phyloP scores from a whole-genome alignment of 2,797 vertebrate species.

The Morelia viridis region DNA sequence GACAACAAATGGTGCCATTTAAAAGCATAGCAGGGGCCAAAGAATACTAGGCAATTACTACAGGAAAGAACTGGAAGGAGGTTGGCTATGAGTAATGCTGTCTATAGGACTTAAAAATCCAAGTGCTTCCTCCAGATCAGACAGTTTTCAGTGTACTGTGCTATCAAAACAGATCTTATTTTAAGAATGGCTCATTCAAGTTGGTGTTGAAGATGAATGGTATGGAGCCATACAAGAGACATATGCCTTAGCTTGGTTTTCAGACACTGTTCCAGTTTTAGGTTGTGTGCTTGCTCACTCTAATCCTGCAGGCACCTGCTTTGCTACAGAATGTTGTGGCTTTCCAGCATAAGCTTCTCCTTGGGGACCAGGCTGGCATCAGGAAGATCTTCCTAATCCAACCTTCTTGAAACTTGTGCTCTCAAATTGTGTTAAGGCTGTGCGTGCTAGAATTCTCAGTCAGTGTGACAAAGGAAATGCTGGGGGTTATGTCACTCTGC shows the following conservation, averaged over 20 bases:
- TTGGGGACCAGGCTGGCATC: no score
- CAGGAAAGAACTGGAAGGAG: slow-evolving; percentile 58
- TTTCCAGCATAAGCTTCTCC: neutral
- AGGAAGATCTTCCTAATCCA: no score
- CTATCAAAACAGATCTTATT: slow-evolving; percentile 42
- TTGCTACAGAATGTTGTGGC: neutral
- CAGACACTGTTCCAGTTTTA: no score
- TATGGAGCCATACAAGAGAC: neutral
- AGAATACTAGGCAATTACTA: slow-evolving; percentile 51
- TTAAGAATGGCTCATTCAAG: slow-evolving; percentile 28
- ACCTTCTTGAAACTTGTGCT: neutral
- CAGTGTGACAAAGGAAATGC: no score
- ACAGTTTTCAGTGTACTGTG: slow-evolving; percentile 41
- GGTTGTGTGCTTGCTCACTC: neutral
- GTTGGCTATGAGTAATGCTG: slow-evolving; percentile 53
- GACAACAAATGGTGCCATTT: slow-evolving; percentile 66
- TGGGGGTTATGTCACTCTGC: no score
- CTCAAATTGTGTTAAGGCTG: neutral
- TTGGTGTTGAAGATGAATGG: neutral
- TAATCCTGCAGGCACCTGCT: neutral
- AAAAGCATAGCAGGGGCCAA: slow-evolving; percentile 57
- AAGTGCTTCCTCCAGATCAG: neutral
- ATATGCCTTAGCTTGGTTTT: neutral
- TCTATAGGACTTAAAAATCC: slow-evolving; percentile 23
- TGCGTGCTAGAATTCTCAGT: no score